phyloP scores from a whole-genome alignment of 2,797 vertebrate genomes.

The Schizothorax lantsangensis region DNA sequence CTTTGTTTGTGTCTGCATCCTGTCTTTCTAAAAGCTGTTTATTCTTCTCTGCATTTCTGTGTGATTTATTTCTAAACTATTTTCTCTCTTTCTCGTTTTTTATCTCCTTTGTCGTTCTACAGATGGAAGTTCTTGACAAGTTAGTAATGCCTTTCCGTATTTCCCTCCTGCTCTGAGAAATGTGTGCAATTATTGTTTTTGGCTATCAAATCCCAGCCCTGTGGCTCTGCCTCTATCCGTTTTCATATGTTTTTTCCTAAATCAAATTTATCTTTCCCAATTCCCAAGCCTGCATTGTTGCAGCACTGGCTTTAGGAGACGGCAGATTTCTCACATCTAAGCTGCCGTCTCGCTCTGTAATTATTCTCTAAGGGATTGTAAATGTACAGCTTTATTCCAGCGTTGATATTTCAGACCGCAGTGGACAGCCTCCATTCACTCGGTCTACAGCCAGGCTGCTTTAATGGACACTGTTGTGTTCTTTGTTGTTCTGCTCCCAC shows the following conservation, averaged over 20 bases:
- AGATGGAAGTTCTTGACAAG: constrained; percentile 95
- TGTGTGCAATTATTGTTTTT: constrained; percentile 50
- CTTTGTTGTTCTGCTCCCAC: constrained; percentile 8
- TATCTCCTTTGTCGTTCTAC: constrained; percentile 71
- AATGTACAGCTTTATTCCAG: constrained; percentile 13
- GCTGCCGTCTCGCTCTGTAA: background rate
- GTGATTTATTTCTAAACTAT: constrained; percentile 62
- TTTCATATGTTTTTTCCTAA: constrained; percentile 8
- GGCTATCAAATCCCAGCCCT: constrained; percentile 41
- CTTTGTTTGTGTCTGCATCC: constrained; percentile 13
- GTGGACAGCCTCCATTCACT: background rate
- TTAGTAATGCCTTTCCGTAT: constrained; percentile 86
- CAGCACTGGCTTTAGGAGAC: background rate
- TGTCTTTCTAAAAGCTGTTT: constrained; percentile 44
- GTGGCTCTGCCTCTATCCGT: background rate
- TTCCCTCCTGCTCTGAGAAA: constrained; percentile 40
- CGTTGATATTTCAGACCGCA: background rate
- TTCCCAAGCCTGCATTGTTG: constrained; percentile 24
- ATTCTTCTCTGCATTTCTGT: constrained; percentile 48
- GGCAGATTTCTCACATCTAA: constrained; percentile 9
- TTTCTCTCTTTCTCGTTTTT: constrained; percentile 61
- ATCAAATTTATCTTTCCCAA: constrained; percentile 24
- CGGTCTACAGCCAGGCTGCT: constrained; percentile 2
- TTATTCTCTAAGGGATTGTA: constrained; percentile 26
- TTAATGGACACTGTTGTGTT: constrained; percentile 27